A percentile compares a stretch with the other conserved stretches of the same genome.
Evolutionary conservation across 2,113 vertebrate species (phyloP).

Genomic region (Psophia crepitans): DNA sequence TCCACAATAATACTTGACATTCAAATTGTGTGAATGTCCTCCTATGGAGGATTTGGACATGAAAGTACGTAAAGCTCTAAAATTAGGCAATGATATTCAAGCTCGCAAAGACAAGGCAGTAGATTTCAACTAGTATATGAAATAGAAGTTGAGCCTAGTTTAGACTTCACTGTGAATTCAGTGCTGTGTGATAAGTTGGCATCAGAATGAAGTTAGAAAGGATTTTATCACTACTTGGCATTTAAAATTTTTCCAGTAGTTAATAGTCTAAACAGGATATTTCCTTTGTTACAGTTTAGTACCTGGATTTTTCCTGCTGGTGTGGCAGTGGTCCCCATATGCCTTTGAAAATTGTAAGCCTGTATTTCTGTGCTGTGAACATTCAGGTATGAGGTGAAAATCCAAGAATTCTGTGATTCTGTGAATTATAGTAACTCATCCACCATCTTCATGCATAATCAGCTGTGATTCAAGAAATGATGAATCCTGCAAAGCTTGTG

Average conservation of each 20-base stretch:
- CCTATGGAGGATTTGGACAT: neutral
- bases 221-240: neutral
- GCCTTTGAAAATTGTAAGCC: neutral
- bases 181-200: neutral
- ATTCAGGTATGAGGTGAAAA: neutral
- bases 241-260: slow-evolving; percentile 1
- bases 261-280: slow-evolving; percentile 15
- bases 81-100: neutral
- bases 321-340: neutral
- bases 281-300: slow-evolving; percentile 23
- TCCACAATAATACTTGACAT: neutral
- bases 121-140: neutral
- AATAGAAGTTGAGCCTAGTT: neutral
- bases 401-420: too few relatives aligned
- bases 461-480: neutral
- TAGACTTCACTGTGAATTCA: neutral
- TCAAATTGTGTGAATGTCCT: neutral
- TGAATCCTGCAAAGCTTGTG: neutral
- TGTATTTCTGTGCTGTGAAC: neutral
- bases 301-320: neutral
- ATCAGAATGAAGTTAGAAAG: slow-evolving; percentile 7
- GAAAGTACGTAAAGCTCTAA: neutral
- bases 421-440: slow-evolving; percentile 14
- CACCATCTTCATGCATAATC: neutral
- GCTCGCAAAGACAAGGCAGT: neutral